Evolutionary conservation across 2,113 vertebrate genomes (phyloP).

Genomic region (Oncorhynchus mykiss): DNA sequence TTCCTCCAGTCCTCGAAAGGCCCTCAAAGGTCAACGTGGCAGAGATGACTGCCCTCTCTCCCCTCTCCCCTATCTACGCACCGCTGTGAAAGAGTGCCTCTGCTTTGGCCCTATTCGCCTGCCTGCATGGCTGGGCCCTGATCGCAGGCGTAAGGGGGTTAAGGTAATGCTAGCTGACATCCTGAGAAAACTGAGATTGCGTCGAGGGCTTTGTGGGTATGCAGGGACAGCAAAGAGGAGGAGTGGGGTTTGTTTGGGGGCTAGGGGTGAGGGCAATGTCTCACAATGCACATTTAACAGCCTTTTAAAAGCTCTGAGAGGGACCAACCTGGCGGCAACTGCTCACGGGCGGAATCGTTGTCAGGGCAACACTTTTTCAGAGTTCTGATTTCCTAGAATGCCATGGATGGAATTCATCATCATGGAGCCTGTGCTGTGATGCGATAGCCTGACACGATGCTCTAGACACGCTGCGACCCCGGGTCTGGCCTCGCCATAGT

Average conservation of each 20-base stretch:
- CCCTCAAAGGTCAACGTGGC: slow-evolving; percentile 60
- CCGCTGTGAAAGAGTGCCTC: slow-evolving; percentile 46
- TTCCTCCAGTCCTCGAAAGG: slow-evolving; percentile 51
- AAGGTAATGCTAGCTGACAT: slow-evolving; percentile 71
- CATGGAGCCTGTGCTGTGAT: too few species aligned
- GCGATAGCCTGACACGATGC: slow-evolving; percentile 22
- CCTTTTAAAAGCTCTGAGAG: too few species aligned
- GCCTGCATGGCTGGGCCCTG: slow-evolving; percentile 51
- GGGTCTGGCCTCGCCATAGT: too few species aligned
- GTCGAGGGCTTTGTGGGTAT: slow-evolving; percentile 49
- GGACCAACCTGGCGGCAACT: too few species aligned
- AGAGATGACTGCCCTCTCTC: slow-evolving; percentile 34
- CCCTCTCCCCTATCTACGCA: slow-evolving; percentile 31
- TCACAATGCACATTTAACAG: too few species aligned
- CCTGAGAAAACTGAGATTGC: slow-evolving; percentile 67
- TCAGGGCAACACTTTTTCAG: too few species aligned
- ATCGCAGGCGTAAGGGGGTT: slow-evolving; percentile 44
- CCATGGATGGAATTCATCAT: too few species aligned
- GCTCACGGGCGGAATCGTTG: too few species aligned
- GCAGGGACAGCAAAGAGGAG: slow-evolving; percentile 19
- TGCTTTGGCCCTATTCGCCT: slow-evolving; percentile 57
- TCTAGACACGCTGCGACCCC: too few species aligned
- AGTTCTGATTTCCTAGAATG: too few species aligned
- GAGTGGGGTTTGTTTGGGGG: slow-evolving; percentile 37
- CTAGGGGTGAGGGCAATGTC: neutral